A percentile compares a stretch with the other conserved stretches of the same genome.
These are phyloP conservation scores for Brachypteracias leptosomus DNA, from an alignment of 2,113 vertebrate genomes.

Conservation along the genomic window DNA sequence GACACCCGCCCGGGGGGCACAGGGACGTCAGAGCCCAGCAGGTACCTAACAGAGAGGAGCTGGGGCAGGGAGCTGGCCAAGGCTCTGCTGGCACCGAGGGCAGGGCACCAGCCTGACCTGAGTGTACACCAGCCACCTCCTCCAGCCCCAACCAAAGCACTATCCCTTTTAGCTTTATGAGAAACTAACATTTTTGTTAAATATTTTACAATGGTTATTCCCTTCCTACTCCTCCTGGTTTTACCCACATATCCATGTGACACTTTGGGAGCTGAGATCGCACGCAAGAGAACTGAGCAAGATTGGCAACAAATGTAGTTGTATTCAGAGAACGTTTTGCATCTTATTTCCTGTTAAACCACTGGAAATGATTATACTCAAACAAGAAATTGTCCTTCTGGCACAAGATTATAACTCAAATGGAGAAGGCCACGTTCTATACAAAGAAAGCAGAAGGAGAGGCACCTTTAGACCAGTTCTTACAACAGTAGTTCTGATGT, in stretches of 20 bases:
- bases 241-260: fast-evolving
- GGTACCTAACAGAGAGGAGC: neutral
- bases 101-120: neutral
- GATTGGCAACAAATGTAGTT: neutral
- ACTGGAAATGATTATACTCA: neutral
- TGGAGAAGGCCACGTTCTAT: neutral
- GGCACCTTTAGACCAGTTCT: neutral
- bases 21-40: fast-evolving
- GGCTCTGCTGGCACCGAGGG: neutral
- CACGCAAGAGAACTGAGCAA: neutral
- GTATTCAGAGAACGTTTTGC: neutral
- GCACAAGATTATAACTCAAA: neutral
- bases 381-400: neutral
- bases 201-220: neutral
- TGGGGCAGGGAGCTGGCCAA: fast-evolving
- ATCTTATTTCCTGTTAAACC: neutral
- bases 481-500: neutral
- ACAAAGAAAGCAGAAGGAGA: neutral
- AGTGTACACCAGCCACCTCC: neutral
- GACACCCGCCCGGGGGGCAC: neutral
- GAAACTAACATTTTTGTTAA: neutral
- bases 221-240: neutral
- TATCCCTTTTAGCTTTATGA: neutral
- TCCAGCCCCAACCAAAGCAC: neutral
- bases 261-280: neutral